These are phyloP conservation scores for Bubalus kerabau DNA, from an alignment of 2,113 vertebrate genomes.

Conservation along the genomic window DNA sequence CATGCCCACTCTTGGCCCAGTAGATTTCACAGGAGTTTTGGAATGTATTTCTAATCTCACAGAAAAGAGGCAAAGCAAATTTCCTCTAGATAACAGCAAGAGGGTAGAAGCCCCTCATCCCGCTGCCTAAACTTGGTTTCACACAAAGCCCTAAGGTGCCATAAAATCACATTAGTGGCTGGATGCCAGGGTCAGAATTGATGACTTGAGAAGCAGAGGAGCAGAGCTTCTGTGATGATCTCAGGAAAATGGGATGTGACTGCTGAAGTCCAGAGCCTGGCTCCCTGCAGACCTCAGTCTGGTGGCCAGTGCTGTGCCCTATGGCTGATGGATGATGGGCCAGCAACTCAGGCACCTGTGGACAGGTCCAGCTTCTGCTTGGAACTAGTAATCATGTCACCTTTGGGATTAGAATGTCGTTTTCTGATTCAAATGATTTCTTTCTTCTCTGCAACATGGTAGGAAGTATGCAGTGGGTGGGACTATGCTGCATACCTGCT, in stretches of 20 bases:
- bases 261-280: not conserved
- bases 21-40: slow-evolving; percentile 24
- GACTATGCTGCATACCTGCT: not conserved
- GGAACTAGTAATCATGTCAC: not conserved
- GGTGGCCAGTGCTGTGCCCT: not conserved
- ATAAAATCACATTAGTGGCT: not conserved
- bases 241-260: not conserved
- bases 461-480: not conserved
- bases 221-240: not conserved
- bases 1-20: not conserved
- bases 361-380: not conserved
- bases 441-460: not conserved
- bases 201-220: not conserved
- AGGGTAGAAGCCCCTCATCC: not conserved
- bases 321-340: not conserved
- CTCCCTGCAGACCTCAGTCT: not conserved
- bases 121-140: not conserved
- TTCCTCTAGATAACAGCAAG: not conserved
- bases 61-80: slow-evolving; percentile 38
- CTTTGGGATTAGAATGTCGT: not conserved
- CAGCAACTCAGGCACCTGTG: not conserved
- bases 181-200: not conserved
- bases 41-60: not conserved
- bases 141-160: not conserved
- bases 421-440: not conserved